Evolutionary conservation across 1,140 invertebrate species (phyloP).

Genomic region (Adelges cooleyi): DNA sequence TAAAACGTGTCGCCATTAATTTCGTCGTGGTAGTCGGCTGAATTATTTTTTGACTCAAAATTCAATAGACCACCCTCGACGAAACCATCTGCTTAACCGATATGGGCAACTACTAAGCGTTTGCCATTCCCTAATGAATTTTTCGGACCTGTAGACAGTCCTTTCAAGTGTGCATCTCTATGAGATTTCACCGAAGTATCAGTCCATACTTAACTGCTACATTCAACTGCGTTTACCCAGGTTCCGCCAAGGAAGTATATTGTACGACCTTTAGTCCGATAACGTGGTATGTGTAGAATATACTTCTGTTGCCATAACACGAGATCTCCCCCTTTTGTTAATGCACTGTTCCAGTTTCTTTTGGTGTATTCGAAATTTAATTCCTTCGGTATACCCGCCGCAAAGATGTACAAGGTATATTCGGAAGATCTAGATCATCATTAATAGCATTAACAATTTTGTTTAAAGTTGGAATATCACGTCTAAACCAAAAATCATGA

Average conservation of each 20-base stretch:
- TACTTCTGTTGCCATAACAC: not conserved
- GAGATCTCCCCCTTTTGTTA: not conserved
- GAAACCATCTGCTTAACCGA: too few species aligned
- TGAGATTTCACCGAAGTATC: too few species aligned
- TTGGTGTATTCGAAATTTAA: not conserved
- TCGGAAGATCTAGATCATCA: not conserved
- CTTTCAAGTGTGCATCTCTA: too few species aligned
- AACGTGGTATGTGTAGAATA: not conserved
- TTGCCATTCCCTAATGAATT: too few species aligned
- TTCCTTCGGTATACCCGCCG: not conserved
- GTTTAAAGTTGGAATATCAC: not conserved
- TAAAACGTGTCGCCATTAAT: too few species aligned
- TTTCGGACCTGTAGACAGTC: too few species aligned
- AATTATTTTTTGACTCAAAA: too few species aligned
- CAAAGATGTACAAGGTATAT: not conserved
- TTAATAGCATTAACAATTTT: not conserved
- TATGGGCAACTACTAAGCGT: too few species aligned
- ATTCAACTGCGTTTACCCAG: not conserved
- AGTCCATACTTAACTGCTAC: too few species aligned
- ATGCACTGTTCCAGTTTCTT: not conserved
- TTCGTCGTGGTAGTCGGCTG: too few species aligned
- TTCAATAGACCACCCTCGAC: too few species aligned
- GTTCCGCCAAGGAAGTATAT: not conserved
- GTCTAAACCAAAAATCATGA: not conserved
- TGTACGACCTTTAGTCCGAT: not conserved